Evolutionary conservation across 2,888 invertebrate genomes (phyloP), one percentile per base, ranked within the genome.

Genomic region (Teinopalpus imperialis): DNA sequence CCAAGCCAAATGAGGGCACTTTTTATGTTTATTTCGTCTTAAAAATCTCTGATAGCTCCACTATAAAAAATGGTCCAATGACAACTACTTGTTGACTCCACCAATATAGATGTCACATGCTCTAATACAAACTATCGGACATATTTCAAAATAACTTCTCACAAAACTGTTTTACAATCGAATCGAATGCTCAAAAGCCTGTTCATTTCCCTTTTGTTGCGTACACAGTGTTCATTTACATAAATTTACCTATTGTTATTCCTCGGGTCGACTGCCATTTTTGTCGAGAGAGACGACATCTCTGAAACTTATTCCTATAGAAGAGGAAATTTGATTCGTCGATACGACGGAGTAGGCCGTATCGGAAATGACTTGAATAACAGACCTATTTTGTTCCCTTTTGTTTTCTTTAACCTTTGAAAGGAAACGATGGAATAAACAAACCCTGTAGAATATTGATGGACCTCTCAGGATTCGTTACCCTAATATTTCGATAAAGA

Each of bases 301-400:
- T 72, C 60, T 62, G 66, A 56, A 61, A 62, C 60, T 59, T 59
- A 58, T 59, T 61, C 59, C 54, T 55, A 58, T 58, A 74, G 68
- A 71, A 70, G 65, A 75, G 82, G 74, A 80, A 85, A 85, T 85
- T 85, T 77, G 75, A 74, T 81, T 74, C 73, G 76, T 60, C 73
- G 71, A 78, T 81, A 81, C 82, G 77, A 71, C 73, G 63, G 70
- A 16, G 43, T 29, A 69, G 79, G 81, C 77, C 66, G 78, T 86
- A 87, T 88, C 83, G 85, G 83, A 88, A 88, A 87, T 79, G 81
- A 85, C 85, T 86, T 82, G 85, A 86, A 80, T 80, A 80, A 82
- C 75, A 72, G 66, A 73, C 71, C 80, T 74, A 81, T 77, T 82
- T 80, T 79, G 81, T 59, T 58, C 55, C 58, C 64, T 63, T 65